These are phyloP conservation scores for Vulpes lagopus DNA, from an alignment of 2,113 vertebrate species.

Conservation along the genomic window DNA sequence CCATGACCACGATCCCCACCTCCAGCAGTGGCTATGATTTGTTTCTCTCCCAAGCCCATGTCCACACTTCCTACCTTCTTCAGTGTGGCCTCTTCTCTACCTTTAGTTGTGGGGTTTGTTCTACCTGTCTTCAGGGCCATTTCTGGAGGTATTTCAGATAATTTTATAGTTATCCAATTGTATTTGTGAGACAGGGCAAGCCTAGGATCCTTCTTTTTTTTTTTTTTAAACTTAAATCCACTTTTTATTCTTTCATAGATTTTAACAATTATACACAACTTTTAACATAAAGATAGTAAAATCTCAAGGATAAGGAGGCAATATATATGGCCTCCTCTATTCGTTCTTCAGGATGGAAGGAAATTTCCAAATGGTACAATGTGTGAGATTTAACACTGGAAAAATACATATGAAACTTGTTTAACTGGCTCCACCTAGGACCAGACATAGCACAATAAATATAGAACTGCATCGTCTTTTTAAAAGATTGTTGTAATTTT, in stretches of 20 bases:
- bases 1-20: neutral
- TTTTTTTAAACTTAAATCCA: constrained; percentile 84
- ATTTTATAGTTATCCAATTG: neutral
- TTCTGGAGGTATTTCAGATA: neutral
- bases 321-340: constrained; percentile 77
- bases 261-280: constrained; percentile 87
- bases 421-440: constrained; percentile 86
- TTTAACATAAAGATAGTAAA: constrained; percentile 86
- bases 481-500: constrained; percentile 85
- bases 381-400: constrained; percentile 88
- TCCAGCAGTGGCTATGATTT: neutral
- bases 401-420: constrained; percentile 88
- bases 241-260: constrained; percentile 88
- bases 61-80: neutral
- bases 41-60: neutral
- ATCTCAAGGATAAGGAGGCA: constrained; percentile 83
- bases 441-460: constrained; percentile 90
- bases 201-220: too few relatives aligned
- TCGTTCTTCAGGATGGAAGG: constrained; percentile 78
- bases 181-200: neutral
- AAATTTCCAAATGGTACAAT: constrained; percentile 82
- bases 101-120: neutral
- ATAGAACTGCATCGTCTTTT: constrained; percentile 86
- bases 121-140: neutral
- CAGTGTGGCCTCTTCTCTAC: neutral